Evolutionary conservation across 2,888 invertebrate species (phyloP), one percentile per base, ranked within the genome.

Genomic region (Eledona agricola): DNA sequence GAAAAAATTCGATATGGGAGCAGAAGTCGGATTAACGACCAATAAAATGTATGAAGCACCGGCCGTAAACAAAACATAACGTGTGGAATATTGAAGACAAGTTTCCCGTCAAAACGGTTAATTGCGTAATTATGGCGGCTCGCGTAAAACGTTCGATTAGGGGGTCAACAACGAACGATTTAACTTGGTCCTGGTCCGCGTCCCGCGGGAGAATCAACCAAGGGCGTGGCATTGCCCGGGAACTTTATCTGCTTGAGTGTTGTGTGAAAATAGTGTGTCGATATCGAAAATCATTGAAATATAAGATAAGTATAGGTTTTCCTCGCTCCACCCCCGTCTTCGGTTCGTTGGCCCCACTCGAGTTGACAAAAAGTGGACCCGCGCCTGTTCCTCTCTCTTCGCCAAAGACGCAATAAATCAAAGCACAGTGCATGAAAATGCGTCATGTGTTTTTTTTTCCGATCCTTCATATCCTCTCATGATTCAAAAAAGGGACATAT

Each of bases 211-310:
- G 56, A 59, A 55, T 54, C 34, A 20, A 29, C 38, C 43, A 34
- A 60, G 62, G 62, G 60, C 57, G 60, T 60, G 62, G 60, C 60
- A 57, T 40, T 56, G 57, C 58, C 59, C 62, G 52, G 60, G 62
- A 51, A 59, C 49, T 37, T 37, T 55, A 54, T 46, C 54, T 38
- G 46, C 10, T 19, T 15, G 16, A n/a, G n/a, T 26, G 4, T 26
- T 26, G 4, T 7, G 35, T 12, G 28, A 20, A 34, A 46, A 45
- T 17, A 13, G 4, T 7, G 35, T 12, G 28, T 13, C 25, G 35
- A 45, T 17, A 13, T 23, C 13, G 16, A 19, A 29, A 40, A 20
- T 38, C 40, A 23, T 47, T 6, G 25, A 23, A 45, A 32, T 11
- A 7, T 26, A 34, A 23, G n/a, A 7, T 4, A 1, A 3, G 6